Evolutionary conservation across 2,113 vertebrate genomes (phyloP), one percentile per base, ranked within the genome.

Genomic region (Cyphomyrus discorhynchus): DNA sequence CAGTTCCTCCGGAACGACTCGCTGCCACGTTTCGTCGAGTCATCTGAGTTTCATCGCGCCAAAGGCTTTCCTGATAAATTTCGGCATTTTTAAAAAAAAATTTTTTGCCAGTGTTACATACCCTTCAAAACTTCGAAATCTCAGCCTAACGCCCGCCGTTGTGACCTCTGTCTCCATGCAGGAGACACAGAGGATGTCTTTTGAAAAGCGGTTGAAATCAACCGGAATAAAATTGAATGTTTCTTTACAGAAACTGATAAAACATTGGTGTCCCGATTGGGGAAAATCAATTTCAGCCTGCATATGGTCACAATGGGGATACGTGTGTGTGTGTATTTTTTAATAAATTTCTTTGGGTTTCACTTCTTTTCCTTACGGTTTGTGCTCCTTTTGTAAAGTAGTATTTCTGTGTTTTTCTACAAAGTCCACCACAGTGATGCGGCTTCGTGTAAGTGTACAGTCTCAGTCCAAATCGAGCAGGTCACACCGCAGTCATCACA

Each of bases 361-460:
- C 24, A 31, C 15, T 47, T 10, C 85, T 87, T 46, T 47, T 7
- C 49, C 49, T 17, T 6, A 87, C 15, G 6, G n/a, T 53, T 56
- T 84, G 82, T 84, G 31, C 42, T 47, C 82, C 42, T 53, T 87
- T 13, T 86, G 35, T 31, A 35, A 15, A 53, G 5, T 88, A 90
- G 88, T 90, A 92, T 90, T 87, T 39, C 5, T 45, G 58, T 58
- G 56, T 80, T 89, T 84, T 15, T 86, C 24, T 19, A 91, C 88
- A 87, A 89, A 84, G 85, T 91, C 39, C 91, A 83, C 91, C 88
- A 88, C 58, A 89, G 86, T 86, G 77, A 89, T 91, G 91, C 91
- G 92, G 90, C 92, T 92, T 91, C 66, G 88, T 89, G 80, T 92
- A 93, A 92, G 90, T 93, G 91, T 92, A 92, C 89, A 91, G 92